Evolutionary conservation across 2,888 invertebrate species (phyloP).

Genomic region (Philhelius pedissequus): DNA sequence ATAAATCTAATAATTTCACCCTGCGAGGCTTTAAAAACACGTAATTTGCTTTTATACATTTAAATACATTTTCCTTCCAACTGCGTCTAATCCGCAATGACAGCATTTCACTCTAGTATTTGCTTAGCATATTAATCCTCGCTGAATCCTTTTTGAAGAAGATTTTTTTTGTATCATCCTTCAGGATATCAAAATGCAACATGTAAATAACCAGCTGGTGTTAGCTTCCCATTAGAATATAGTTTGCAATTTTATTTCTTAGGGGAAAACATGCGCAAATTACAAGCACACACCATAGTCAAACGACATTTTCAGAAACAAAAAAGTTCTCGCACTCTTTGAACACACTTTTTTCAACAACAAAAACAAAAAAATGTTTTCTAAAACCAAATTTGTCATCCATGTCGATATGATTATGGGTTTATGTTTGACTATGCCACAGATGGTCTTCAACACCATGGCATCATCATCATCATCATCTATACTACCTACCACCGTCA

Average conservation of each 20-base stretch:
- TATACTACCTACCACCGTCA: neutral
- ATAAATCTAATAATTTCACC: too few species aligned
- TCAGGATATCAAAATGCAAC: neutral
- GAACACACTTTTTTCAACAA: constrained; percentile 9
- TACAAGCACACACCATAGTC: neutral
- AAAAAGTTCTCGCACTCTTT: neutral
- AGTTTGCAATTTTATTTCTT: constrained; percentile 5
- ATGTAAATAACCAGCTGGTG: constrained; percentile 52
- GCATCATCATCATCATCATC: neutral
- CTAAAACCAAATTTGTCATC: constrained; percentile 57
- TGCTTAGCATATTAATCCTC: constrained; percentile 22
- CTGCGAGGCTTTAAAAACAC: too few species aligned
- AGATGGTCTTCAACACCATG: constrained; percentile 42
- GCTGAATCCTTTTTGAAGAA: constrained; percentile 15
- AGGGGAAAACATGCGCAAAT: constrained; percentile 34
- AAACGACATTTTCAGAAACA: neutral
- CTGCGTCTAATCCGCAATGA: constrained; percentile 11
- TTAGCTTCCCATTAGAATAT: neutral
- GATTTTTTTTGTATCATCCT: neutral
- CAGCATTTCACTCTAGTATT: constrained; percentile 1
- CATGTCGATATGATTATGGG: constrained; percentile 64
- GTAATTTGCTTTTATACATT: neutral
- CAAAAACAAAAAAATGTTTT: constrained; percentile 16
- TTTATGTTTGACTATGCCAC: constrained; percentile 41
- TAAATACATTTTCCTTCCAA: neutral